phyloP scores from a whole-genome alignment of 2,888 invertebrate genomes.

The Nebria salina region DNA sequence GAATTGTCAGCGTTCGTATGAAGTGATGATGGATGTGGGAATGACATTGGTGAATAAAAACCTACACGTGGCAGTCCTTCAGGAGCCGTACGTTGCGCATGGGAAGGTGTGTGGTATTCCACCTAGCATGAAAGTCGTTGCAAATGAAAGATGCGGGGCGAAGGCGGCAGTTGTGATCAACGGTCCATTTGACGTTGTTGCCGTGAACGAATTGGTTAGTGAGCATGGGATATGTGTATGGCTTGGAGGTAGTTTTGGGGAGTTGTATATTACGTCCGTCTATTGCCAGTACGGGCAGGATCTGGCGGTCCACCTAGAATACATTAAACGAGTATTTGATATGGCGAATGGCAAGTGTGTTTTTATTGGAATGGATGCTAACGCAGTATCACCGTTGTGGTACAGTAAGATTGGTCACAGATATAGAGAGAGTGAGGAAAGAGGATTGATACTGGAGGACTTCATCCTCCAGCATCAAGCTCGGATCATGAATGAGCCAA shows the following conservation, averaged over 20 bases:
- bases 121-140: background rate
- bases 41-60: constrained; percentile 6
- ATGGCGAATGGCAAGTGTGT: constrained; percentile 11
- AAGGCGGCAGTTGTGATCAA: constrained; percentile 43
- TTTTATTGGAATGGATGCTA: constrained; percentile 50
- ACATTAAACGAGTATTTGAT: constrained; percentile 15
- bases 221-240: constrained; percentile 41
- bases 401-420: constrained; percentile 39
- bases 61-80: background rate
- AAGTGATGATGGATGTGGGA: constrained; percentile 43
- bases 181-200: background rate
- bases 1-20: constrained; percentile 4
- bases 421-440: constrained; percentile 5
- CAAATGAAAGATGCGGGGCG: background rate
- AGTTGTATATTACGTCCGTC: constrained; percentile 46
- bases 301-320: constrained; percentile 22
- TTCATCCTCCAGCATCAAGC: too few relatives aligned
- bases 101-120: background rate
- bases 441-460: too few relatives aligned
- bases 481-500: too few relatives aligned
- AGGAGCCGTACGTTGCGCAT: background rate
- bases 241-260: constrained; percentile 46
- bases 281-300: constrained; percentile 46
- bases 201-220: background rate
- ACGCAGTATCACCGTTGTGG: constrained; percentile 50